Evolutionary conservation across 2,888 invertebrate genomes (phyloP), one percentile per base, ranked within the genome.

Genomic region (Heliconius ethilla): DNA sequence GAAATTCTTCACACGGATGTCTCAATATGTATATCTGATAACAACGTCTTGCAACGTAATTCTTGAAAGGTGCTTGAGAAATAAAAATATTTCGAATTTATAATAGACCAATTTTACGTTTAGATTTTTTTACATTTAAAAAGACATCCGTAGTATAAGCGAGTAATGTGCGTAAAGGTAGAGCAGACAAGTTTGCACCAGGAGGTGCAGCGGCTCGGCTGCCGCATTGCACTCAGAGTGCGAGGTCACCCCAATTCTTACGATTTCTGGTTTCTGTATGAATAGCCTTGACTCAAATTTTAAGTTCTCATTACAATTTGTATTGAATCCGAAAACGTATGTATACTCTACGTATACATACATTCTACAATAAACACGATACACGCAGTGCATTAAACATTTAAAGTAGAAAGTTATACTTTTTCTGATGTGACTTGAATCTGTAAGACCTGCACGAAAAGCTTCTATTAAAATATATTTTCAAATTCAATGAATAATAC

Each of bases 241-340:
- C 78, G 80, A 81, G 92, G 91, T 89, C 91, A 89, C 81, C 86
- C 88, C 86, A 90, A 88, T 89, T 90, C 86, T 89, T 87, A 87
- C 84, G 86, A 88, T 88, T 92, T 91, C 91, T 90, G 88, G 90
- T 92, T 91, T 88, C 59, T 89, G 88, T 82, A 87, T 86, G 85
- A 87, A 85, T 90, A 88, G 91, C 91, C 91, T 92, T 92, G 90
- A 86, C 80, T 80, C 72, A 88, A 85, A 84, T 85, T 90, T 89
- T 90, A 89, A 90, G 89, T 90, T 90, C 88, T 88, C 88, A 89
- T 90, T 90, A 89, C 87, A 88, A 86, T 90, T 90, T 89, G 87
- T 59, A 72, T 33, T 72, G 25, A 59, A 25, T 59, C 59, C 59
- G 33, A 83, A 85, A 84, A 81, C 86, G 84, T 85, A 85, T 69